Evolutionary conservation across 2,888 invertebrate genomes (phyloP).

Genomic region (Chloromyia formosa): DNA sequence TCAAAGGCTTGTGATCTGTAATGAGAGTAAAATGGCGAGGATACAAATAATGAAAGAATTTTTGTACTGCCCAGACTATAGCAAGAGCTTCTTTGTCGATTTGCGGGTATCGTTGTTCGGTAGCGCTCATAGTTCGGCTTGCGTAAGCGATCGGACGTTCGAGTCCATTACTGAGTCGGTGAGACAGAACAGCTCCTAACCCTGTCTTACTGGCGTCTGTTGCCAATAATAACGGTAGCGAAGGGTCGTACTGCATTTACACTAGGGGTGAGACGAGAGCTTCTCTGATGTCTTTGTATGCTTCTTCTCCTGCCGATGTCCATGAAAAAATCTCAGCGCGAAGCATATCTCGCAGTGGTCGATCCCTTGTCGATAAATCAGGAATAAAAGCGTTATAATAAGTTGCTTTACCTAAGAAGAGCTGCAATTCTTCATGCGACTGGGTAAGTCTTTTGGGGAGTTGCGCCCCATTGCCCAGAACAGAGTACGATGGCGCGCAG

Average conservation of each 20-base stretch:
- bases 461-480: no score
- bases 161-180: constrained; percentile 29
- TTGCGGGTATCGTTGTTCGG: constrained; percentile 42
- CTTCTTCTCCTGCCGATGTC: not conserved
- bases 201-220: constrained; percentile 47
- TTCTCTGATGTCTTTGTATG: constrained; percentile 11
- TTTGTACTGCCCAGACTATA: constrained; percentile 45
- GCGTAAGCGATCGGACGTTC: constrained; percentile 48
- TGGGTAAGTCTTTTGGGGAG: no score
- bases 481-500: no score
- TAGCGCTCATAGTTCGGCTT: not conserved
- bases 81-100: constrained; percentile 45
- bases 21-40: constrained; percentile 34
- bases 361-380: no score
- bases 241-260: constrained; percentile 46
- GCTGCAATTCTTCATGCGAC: no score
- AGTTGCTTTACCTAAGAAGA: no score
- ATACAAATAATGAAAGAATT: constrained; percentile 42
- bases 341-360: constrained; percentile 27
- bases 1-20: constrained; percentile 42
- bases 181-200: constrained; percentile 45
- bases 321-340: not conserved
- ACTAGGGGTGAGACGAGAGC: constrained; percentile 44
- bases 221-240: constrained; percentile 45
- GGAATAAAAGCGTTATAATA: no score